Percentiles rank a stretch among this genome's conserved stretches.
Evolutionary conservation across 2,888 invertebrate genomes (phyloP).

Genomic region (Parapristionchus giblindavisi): DNA sequence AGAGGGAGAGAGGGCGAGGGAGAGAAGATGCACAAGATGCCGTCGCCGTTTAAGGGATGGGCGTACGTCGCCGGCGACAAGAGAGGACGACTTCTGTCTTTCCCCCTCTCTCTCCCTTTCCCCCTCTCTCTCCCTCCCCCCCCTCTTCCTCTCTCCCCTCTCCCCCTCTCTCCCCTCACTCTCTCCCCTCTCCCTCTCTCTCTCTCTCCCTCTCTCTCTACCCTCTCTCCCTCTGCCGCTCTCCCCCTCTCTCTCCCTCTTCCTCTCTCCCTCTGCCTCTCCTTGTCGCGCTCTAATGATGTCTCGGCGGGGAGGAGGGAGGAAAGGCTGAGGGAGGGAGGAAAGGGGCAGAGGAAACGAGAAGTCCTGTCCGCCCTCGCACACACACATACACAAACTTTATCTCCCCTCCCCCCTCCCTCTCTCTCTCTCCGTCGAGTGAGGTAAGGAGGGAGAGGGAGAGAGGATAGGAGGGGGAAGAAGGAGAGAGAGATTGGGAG

Average conservation of each 20-base stretch:
- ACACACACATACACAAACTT: background rate
- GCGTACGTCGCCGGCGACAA: background rate
- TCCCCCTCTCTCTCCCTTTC: conserved; percentile 1
- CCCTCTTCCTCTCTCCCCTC: conserved; percentile 6
- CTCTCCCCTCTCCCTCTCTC: background rate
- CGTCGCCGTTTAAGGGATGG: too few species aligned
- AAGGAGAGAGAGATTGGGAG: too few species aligned
- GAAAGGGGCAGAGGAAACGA: background rate
- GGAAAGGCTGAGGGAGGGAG: background rate
- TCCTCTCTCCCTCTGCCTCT: background rate
- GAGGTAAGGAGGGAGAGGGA: too few species aligned
- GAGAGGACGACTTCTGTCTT: background rate
- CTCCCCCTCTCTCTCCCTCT: background rate
- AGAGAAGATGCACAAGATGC: background rate
- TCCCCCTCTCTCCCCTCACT: background rate
- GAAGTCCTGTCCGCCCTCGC: background rate
- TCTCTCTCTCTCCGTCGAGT: too few species aligned
- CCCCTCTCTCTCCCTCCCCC: conserved; percentile 31
- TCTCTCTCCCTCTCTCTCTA: conserved; percentile 14
- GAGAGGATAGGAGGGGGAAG: too few species aligned
- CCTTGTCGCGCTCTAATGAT: background rate
- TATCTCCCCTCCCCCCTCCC: too few species aligned
- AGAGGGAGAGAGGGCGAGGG: too few species aligned
- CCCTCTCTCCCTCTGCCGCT: background rate
- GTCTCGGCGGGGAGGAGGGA: background rate